Base-by-base conservation (phyloP, 1,140 invertebrate species). In the Drosophila nannoptera region DNA sequence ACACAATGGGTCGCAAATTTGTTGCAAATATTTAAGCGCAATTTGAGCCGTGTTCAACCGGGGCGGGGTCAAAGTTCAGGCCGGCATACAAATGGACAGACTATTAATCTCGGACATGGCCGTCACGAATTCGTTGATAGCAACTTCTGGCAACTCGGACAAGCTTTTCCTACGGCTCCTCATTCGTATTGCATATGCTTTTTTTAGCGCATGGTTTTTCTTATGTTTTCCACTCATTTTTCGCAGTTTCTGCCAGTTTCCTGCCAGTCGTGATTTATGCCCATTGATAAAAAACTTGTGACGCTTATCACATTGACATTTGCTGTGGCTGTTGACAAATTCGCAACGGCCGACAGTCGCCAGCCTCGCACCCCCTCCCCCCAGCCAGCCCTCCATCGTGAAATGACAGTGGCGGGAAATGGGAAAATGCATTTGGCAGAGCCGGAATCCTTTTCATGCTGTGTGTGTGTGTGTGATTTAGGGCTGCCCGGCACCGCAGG, bases 261-360 rank as follows among this genome's bases (percentile, higher is more conserved):
- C 64, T 12, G 29, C 53, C 12, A 55, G 6, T 43, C 6, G 80
- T 78, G 80, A 83, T 83, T 83, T 82, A 78, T 84, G 64, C 63
- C 59, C 52, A 22, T 22, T 67, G 78, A 83, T 84, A 46, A 83
- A 78, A 75, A 84, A 75, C 45, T 75, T 62, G 80, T 67, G 48
- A 53, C 80, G 80, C 80, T 84, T 83, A 83, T 83, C 80, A 67
- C 60, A 59, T 50, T 84, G 76, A 76, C 80, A 84, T 73, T 83
- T 77, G 74, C 64, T 45, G 65, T 64, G 69, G 74, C 43, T 61
- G 69, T 69, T 83, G 80, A 83, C 80, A 83, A 83, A 83, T 83
- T 84, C 68, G 81, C 66, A 67, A 84, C 60, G 80, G 65, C 31
- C 36, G 54, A 60, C 35, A 40, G 61, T 12, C 43, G 35, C 56